Evolutionary conservation across 2,113 vertebrate genomes (phyloP), one percentile per base, ranked within the genome.

Genomic region (Peromyscus polionotus): DNA sequence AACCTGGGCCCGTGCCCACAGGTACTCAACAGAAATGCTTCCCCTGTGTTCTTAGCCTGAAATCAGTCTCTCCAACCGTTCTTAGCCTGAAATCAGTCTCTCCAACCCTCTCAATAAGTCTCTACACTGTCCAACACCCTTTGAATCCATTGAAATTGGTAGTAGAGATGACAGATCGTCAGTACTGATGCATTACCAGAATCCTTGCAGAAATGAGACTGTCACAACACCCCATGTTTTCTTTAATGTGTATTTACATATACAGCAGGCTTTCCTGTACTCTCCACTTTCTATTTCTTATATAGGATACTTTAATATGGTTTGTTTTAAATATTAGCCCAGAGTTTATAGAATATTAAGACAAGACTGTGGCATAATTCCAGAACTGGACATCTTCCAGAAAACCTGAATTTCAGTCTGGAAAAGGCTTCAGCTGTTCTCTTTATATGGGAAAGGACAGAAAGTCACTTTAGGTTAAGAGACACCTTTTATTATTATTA

Each of bases 271-370:
- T 90, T 92, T 68, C 36, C 63, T 90, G 12, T 33, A 14, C 70
- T 45, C n/a, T 59, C 7, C 87, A 33, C 77, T 54, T 65, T 14
- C 61, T 63, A 1, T 75, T 70, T 73, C 61, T 90, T 88, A 93
- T 67, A 12, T 57, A 68, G 31, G 20, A 4, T 86, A 42, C 73
- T 88, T 97, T 51, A 75, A 10, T 83, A 42, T 54, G 17, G 54
- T 63, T 93, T 85, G 63, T 54, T 93, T 91, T 90, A 92, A 31
- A 39, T 92, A 77, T 89, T 83, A 63, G 36, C 45, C 28, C 63
- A 86, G 57, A 88, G 51, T 93, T 95, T 97, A 91, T 20, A 91
- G 67, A 90, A 67, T 93, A 96, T 83, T 83, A 79, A 95, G 83
- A 93, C 72, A 95, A 95, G 88, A 79, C 12, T 24, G 39, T 85